Percentiles rank a stretch among this genome's conserved stretches.
phyloP scores from a whole-genome alignment of 1,140 invertebrate genomes.

The Tribolium madens region DNA sequence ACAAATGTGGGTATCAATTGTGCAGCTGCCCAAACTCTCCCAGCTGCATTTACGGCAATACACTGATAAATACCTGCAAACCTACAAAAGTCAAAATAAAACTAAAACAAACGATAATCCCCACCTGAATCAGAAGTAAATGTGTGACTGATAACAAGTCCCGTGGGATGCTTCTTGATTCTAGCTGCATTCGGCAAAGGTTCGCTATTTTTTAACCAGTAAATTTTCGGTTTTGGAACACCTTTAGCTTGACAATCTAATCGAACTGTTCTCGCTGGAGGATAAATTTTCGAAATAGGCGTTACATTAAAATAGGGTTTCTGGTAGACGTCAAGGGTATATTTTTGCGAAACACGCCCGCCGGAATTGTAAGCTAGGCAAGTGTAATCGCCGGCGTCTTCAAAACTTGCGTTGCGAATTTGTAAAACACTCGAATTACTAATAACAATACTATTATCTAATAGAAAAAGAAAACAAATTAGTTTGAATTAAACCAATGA shows the following conservation, averaged over 20 bases:
- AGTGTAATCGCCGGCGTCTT: slow-evolving; percentile 77
- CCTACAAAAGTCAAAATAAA: slow-evolving; percentile 41
- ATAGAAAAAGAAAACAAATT: slow-evolving; percentile 49
- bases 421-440: slow-evolving; percentile 56
- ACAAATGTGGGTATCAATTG: slow-evolving; percentile 67
- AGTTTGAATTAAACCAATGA: neutral
- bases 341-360: slow-evolving; percentile 40
- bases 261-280: slow-evolving; percentile 76
- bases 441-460: slow-evolving; percentile 54
- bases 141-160: slow-evolving; percentile 60
- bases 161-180: slow-evolving; percentile 53
- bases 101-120: slow-evolving; percentile 34
- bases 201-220: slow-evolving; percentile 80
- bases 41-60: slow-evolving; percentile 76
- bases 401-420: slow-evolving; percentile 50
- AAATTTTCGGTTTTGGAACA: slow-evolving; percentile 72
- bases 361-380: slow-evolving; percentile 80
- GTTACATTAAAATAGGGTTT: slow-evolving; percentile 59
- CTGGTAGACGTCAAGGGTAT: slow-evolving; percentile 52
- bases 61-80: slow-evolving; percentile 79
- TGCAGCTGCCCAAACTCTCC: slow-evolving; percentile 73
- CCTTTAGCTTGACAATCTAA: slow-evolving; percentile 79
- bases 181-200: slow-evolving; percentile 71
- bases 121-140: slow-evolving; percentile 60
- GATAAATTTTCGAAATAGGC: slow-evolving; percentile 64